phyloP scores from a whole-genome alignment of 2,888 invertebrate genomes.

The Congeria kusceri region DNA sequence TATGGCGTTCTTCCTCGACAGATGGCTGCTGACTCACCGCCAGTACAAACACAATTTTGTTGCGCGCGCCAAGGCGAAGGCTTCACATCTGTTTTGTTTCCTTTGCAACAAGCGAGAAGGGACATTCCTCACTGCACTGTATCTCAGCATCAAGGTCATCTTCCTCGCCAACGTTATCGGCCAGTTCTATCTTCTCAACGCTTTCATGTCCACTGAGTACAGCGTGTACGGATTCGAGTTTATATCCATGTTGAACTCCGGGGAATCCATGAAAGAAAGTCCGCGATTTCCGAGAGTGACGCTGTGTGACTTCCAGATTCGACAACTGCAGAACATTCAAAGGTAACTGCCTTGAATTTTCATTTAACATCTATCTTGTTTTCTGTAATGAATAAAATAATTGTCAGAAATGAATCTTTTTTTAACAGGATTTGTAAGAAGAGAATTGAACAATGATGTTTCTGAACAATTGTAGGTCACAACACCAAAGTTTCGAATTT shows the following conservation, averaged over 20 bases:
- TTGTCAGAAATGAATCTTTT: too few species aligned
- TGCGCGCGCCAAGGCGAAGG: slow-evolving; percentile 72
- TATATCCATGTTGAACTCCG: slow-evolving; percentile 58
- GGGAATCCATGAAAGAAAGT: slow-evolving; percentile 66
- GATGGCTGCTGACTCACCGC: slow-evolving; percentile 79
- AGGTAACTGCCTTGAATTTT: slow-evolving; percentile 29
- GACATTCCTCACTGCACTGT: slow-evolving; percentile 78
- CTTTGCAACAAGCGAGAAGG: slow-evolving; percentile 80
- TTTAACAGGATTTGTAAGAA: too few species aligned
- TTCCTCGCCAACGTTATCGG: slow-evolving; percentile 77
- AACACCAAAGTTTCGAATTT: too few species aligned
- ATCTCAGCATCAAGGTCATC: slow-evolving; percentile 76
- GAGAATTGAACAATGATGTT: too few species aligned
- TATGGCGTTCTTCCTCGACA: slow-evolving; percentile 77
- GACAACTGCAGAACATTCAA: slow-evolving; percentile 81
- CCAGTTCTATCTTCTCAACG: slow-evolving; percentile 81
- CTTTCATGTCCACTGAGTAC: slow-evolving; percentile 80
- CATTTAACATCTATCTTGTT: too few species aligned
- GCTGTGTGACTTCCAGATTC: slow-evolving; percentile 80
- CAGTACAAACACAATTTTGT: slow-evolving; percentile 77
- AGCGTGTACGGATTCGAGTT: slow-evolving; percentile 79
- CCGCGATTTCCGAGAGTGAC: slow-evolving; percentile 76
- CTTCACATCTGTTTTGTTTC: slow-evolving; percentile 74
- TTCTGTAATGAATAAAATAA: too few species aligned
- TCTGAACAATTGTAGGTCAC: too few species aligned